These are phyloP conservation scores for Stenichneumon culpator DNA, from an alignment of 2,888 invertebrate genomes.

Conservation along the genomic window DNA sequence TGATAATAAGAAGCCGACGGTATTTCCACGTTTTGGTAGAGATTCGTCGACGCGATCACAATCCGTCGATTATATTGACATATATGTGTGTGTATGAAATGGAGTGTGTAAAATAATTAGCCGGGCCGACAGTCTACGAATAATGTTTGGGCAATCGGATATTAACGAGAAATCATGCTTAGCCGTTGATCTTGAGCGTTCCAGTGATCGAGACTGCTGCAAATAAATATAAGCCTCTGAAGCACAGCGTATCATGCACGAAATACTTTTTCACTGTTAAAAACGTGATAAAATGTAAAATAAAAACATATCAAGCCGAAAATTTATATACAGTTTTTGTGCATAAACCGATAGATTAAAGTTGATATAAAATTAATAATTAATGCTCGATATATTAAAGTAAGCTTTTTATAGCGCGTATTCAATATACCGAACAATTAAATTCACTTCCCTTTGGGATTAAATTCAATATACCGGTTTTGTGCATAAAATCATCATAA, in stretches of 20 bases:
- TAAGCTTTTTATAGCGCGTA: background rate
- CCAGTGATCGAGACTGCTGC: background rate
- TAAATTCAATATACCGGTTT: too few species aligned
- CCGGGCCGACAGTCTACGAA: conserved; percentile 36
- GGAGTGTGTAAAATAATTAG: conserved; percentile 31
- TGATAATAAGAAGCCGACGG: conserved; percentile 69
- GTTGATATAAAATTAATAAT: background rate
- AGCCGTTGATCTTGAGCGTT: background rate
- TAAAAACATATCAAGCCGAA: background rate
- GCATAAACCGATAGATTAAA: background rate
- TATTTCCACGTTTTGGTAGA: conserved; percentile 54
- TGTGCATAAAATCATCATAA: background rate
- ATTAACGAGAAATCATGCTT: conserved; percentile 17
- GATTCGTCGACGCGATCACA: conserved; percentile 69
- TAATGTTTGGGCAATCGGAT: conserved; percentile 46
- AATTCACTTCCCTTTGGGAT: too few species aligned
- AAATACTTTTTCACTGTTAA: background rate
- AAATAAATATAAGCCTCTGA: background rate
- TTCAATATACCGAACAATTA: too few species aligned
- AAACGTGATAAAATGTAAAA: background rate
- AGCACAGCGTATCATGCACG: background rate
- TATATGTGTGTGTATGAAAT: background rate
- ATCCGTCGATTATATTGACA: conserved; percentile 62
- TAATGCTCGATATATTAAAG: background rate
- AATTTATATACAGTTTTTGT: background rate